Conservation (phyloP, 2,113 vertebrate genomes). For the Aptenodytes patagonicus region DNA sequence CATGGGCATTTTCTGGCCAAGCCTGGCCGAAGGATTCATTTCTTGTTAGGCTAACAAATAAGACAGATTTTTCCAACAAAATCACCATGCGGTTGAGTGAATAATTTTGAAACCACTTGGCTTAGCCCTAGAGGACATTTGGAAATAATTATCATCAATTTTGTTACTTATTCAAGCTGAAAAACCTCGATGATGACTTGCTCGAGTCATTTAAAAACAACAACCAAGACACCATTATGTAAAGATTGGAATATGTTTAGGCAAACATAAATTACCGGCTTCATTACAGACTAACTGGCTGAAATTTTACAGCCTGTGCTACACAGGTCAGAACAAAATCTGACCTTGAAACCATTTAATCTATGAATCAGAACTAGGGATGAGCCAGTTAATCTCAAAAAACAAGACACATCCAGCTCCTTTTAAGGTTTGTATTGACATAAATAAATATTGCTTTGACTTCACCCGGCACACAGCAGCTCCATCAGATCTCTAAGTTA, state of each 20-base stretch:
- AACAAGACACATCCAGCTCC: background rate
- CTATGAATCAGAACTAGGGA: background rate
- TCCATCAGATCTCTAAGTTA: background rate
- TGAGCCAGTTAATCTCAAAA: background rate
- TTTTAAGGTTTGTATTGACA: background rate
- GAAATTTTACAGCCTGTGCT: background rate
- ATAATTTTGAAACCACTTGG: constrained; percentile 52
- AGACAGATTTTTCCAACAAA: constrained; percentile 35
- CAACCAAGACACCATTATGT: background rate
- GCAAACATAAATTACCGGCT: background rate
- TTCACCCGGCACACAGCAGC: background rate
- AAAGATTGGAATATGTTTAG: background rate
- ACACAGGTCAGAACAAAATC: constrained; percentile 17
- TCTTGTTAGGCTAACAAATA: constrained; percentile 25
- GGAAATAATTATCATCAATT: constrained; percentile 62
- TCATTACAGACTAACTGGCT: background rate
- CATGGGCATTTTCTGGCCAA: background rate
- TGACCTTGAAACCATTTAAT: background rate
- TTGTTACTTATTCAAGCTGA: constrained; percentile 52
- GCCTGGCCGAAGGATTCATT: background rate
- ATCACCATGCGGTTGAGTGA: constrained; percentile 15
- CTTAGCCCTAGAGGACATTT: constrained; percentile 47
- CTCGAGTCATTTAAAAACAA: constrained; percentile 34
- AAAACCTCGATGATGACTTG: constrained; percentile 49
- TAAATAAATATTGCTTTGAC: background rate